A percentile compares a stretch with the other conserved stretches of the same genome.
Evolutionary conservation across 2,888 invertebrate genomes (phyloP).

Genomic region (Drosophila barbarae): DNA sequence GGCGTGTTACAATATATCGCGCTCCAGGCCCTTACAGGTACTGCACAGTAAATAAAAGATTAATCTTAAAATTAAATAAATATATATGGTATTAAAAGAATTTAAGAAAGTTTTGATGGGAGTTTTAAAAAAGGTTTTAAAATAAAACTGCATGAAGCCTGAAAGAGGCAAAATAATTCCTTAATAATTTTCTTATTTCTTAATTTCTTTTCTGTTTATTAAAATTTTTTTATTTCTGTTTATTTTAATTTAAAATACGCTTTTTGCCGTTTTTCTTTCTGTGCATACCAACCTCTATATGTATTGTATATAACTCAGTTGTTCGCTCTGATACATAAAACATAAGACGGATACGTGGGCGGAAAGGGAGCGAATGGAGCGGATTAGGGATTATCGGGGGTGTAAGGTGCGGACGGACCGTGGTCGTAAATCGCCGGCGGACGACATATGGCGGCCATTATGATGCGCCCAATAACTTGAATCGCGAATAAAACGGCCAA

Average conservation of each 20-base stretch:
- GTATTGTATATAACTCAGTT: conserved; percentile 39
- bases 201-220: too few species aligned
- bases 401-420: conserved; percentile 27
- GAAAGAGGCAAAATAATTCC: too few species aligned
- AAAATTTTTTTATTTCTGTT: neutral
- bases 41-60: neutral
- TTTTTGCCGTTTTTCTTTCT: neutral
- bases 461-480: conserved; percentile 68
- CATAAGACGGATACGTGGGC: conserved; percentile 57
- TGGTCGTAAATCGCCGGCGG: conserved; percentile 43
- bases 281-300: conserved; percentile 7
- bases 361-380: conserved; percentile 25
- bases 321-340: conserved; percentile 71
- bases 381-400: conserved; percentile 16
- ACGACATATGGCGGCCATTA: conserved; percentile 67
- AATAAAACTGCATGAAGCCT: neutral
- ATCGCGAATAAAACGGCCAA: conserved; percentile 53
- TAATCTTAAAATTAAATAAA: rapidly evolving
- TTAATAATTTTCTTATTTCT: too few species aligned
- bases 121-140: neutral
- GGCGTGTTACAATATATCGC: conserved; percentile 37
- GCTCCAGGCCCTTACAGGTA: conserved; percentile 9
- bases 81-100: too few species aligned
- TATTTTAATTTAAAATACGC: neutral
- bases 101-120: neutral